These are phyloP conservation scores for Cataglyphis albicans DNA, from an alignment of 2,888 invertebrate species.

Conservation along the genomic window DNA sequence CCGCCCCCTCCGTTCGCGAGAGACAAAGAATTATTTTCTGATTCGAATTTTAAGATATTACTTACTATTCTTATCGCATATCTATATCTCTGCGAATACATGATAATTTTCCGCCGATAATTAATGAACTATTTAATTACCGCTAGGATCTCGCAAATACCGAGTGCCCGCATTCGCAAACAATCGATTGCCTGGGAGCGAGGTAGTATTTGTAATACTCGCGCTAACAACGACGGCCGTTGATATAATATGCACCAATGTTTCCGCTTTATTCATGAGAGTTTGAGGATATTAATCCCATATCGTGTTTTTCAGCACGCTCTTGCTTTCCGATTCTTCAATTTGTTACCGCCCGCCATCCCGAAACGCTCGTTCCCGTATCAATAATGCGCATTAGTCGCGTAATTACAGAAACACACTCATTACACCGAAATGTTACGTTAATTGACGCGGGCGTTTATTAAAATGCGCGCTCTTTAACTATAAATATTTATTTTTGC, in stretches of 20 bases:
- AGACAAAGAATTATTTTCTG: not conserved
- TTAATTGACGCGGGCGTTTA: slow-evolving; percentile 43
- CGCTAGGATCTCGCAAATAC: slow-evolving; percentile 41
- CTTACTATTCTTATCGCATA: not conserved
- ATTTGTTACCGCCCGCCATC: slow-evolving; percentile 19
- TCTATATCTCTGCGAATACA: not conserved
- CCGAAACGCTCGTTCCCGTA: slow-evolving; percentile 27
- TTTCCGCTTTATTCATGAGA: slow-evolving; percentile 55
- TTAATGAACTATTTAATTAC: slow-evolving; percentile 38
- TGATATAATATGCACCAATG: slow-evolving; percentile 47
- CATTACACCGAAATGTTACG: slow-evolving; percentile 18
- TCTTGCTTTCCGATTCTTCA: slow-evolving; percentile 38
- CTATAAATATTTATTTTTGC: slow-evolving; percentile 47
- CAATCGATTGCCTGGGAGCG: slow-evolving; percentile 36
- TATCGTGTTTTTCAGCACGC: slow-evolving; percentile 44
- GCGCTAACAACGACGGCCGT: slow-evolving; percentile 14
- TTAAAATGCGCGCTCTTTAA: slow-evolving; percentile 47
- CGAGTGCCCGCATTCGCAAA: slow-evolving; percentile 38
- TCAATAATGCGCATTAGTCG: slow-evolving; percentile 42
- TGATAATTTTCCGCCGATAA: slow-evolving; percentile 30
- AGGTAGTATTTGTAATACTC: slow-evolving; percentile 42
- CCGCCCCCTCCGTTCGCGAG: not conserved
- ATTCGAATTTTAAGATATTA: slow-evolving; percentile 19
- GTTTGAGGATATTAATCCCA: slow-evolving; percentile 44
- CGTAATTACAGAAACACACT: slow-evolving; percentile 44